A percentile compares a stretch with the other conserved stretches of the same genome.
These are phyloP conservation scores for Neodon shergylaensis DNA, from an alignment of 2,113 vertebrate species.

Conservation along the genomic window DNA sequence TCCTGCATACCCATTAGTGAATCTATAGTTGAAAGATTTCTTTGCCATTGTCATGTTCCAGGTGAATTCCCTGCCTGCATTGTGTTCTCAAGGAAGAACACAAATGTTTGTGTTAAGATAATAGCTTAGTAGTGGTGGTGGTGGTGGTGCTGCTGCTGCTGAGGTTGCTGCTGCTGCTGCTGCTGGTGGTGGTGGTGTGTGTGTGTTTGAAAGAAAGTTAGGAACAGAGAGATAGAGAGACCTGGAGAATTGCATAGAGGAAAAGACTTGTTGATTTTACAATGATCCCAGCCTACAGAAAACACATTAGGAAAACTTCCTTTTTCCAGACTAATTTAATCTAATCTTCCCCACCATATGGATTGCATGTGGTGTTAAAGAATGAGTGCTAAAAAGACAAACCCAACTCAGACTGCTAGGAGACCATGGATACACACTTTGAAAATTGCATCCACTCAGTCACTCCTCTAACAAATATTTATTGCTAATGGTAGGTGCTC, in stretches of 20 bases:
- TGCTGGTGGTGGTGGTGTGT: neutral
- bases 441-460: neutral
- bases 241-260: neutral
- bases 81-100: neutral
- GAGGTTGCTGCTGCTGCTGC: no score
- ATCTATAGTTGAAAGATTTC: neutral
- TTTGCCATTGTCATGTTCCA: constrained; percentile 56
- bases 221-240: neutral
- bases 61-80: neutral
- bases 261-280: neutral
- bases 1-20: constrained; percentile 43
- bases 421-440: neutral
- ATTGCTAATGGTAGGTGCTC: neutral
- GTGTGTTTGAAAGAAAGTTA: neutral
- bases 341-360: neutral
- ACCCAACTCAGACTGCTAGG: neutral
- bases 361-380: neutral
- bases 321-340: neutral
- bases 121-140: neutral
- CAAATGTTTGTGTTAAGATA: neutral
- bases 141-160: neutral
- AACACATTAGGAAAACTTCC: neutral
- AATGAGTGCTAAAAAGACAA: neutral
- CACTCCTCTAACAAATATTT: constrained; percentile 5
- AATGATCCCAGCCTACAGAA: neutral